Conservation (phyloP, 2,888 invertebrate species). For the Paralinhomoeus sp. region DNA sequence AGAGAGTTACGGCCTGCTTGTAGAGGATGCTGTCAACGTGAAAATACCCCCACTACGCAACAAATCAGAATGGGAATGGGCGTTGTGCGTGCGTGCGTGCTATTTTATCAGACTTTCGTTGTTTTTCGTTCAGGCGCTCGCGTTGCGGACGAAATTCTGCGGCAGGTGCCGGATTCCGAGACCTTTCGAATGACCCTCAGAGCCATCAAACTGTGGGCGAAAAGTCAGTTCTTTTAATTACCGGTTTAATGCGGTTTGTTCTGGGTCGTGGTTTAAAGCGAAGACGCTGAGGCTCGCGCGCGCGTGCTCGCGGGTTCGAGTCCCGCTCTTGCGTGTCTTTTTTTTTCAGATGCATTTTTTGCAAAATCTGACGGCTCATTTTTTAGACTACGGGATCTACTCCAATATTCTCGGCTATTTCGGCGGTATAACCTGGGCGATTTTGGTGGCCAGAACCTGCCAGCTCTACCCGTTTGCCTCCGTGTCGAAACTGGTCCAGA, state of each 20-base stretch:
- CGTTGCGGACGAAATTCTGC: conserved; percentile 90
- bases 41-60: no score
- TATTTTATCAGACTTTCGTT: no score
- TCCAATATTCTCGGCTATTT: conserved; percentile 92
- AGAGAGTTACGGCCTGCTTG: no score
- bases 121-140: conserved; percentile 59
- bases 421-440: conserved; percentile 89
- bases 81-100: no score
- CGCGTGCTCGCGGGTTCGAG: background rate
- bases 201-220: conserved; percentile 93
- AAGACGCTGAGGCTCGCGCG: background rate
- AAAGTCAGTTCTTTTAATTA: conserved; percentile 39
- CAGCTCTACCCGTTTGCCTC: conserved; percentile 92
- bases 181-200: conserved; percentile 75
- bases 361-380: background rate
- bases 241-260: background rate
- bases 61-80: no score
- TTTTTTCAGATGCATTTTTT: conserved; percentile 2
- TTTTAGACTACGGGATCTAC: conserved; percentile 60
- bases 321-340: background rate
- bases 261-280: background rate
- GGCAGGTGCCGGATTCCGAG: conserved; percentile 76
- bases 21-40: no score
- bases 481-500: conserved; percentile 77
- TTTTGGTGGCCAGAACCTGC: conserved; percentile 90